phyloP scores from a whole-genome alignment of 2,888 invertebrate species.

The Parnassius glacialis region DNA sequence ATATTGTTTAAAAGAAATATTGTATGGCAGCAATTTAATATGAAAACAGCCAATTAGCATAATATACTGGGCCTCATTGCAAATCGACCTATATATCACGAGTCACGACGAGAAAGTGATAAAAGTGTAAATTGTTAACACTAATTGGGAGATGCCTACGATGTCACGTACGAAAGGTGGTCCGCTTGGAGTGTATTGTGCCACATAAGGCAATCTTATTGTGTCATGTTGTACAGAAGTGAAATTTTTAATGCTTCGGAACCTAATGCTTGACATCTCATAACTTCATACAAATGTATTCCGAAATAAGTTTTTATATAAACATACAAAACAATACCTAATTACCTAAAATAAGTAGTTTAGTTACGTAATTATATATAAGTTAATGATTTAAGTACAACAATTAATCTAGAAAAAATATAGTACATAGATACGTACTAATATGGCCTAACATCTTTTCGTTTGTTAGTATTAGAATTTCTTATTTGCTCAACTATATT shows the following conservation, averaged over 20 bases:
- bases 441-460: no score
- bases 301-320: no score
- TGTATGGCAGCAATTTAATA: neutral
- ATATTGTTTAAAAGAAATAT: neutral
- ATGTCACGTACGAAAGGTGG: constrained; percentile 56
- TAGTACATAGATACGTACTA: no score
- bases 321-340: no score
- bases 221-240: constrained; percentile 8
- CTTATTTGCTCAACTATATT: no score
- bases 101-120: constrained; percentile 47
- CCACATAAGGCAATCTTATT: constrained; percentile 12
- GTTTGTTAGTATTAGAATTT: no score
- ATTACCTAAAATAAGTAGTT: no score
- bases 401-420: no score
- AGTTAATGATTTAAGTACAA: no score
- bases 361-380: no score
- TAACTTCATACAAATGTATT: no score
- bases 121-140: constrained; percentile 40
- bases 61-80: neutral
- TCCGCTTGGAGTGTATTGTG: constrained; percentile 5
- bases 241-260: constrained; percentile 10
- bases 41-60: neutral
- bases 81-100: neutral
- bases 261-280: neutral
- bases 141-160: constrained; percentile 51